Evolutionary conservation across 2,888 invertebrate species (phyloP).

Genomic region (Fragum sueziense): DNA sequence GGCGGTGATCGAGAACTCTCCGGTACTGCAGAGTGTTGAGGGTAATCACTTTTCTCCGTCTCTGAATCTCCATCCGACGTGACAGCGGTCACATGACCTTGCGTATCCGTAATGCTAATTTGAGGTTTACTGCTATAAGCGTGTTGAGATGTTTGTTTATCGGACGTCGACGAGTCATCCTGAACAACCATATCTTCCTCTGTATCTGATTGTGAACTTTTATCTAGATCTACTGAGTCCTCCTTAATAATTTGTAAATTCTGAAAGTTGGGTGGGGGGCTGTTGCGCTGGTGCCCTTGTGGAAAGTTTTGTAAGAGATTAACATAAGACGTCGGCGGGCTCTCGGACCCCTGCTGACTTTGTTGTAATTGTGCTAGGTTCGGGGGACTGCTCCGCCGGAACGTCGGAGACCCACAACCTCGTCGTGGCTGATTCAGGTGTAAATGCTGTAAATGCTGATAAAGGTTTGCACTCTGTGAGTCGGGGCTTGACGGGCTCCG

Average conservation of each 20-base stretch:
- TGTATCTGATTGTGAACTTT: slow-evolving; percentile 58
- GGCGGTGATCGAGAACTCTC: slow-evolving; percentile 35
- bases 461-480: slow-evolving; percentile 80
- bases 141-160: slow-evolving; percentile 51
- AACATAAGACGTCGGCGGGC: slow-evolving; percentile 68
- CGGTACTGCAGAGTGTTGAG: slow-evolving; percentile 47
- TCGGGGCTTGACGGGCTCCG: slow-evolving; percentile 68
- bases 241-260: slow-evolving; percentile 82
- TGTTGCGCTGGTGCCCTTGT: slow-evolving; percentile 73
- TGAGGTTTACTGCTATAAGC: slow-evolving; percentile 86
- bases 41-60: slow-evolving; percentile 57
- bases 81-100: slow-evolving; percentile 85
- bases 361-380: slow-evolving; percentile 44
- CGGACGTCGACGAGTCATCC: slow-evolving; percentile 18
- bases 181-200: slow-evolving; percentile 66
- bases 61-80: slow-evolving; percentile 65
- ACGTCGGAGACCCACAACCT: slow-evolving; percentile 56
- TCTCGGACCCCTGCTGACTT: slow-evolving; percentile 66
- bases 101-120: slow-evolving; percentile 95
- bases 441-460: slow-evolving; percentile 83
- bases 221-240: slow-evolving; percentile 71
- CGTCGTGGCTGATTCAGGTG: slow-evolving; percentile 79
- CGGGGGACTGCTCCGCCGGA: slow-evolving; percentile 62
- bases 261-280: slow-evolving; percentile 79
- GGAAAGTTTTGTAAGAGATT: slow-evolving; percentile 65